Evolutionary conservation across 2,113 vertebrate species (phyloP).

Genomic region (Actenoides lindsayi): DNA sequence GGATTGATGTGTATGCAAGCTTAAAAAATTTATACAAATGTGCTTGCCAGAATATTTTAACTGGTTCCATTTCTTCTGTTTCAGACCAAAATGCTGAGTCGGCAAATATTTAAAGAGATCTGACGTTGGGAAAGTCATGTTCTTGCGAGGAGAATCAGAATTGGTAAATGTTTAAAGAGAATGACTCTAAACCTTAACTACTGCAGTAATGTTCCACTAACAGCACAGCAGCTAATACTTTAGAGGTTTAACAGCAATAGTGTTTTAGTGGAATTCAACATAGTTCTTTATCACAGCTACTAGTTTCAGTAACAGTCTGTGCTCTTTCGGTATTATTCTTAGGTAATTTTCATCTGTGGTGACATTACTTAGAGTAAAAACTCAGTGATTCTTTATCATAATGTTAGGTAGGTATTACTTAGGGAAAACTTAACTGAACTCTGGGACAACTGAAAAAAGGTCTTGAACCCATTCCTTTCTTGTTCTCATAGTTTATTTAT

Average conservation of each 20-base stretch:
- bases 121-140: background rate
- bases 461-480: background rate
- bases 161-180: background rate
- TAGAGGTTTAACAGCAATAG: background rate
- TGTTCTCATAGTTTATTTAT: background rate
- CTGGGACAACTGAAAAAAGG: background rate
- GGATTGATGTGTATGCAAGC: background rate
- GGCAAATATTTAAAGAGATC: background rate
- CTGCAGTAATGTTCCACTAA: background rate
- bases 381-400: background rate
- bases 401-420: background rate
- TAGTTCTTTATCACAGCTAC: background rate
- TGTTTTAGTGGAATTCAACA: background rate
- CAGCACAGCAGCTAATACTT: background rate
- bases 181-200: background rate
- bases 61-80: background rate
- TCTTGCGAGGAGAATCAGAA: background rate
- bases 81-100: background rate
- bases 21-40: background rate
- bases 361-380: background rate
- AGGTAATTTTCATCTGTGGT: background rate
- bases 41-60: background rate
- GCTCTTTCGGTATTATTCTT: background rate
- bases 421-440: background rate
- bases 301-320: background rate